These are phyloP conservation scores for Sceloporus tristichus DNA, from an alignment of 2,113 vertebrate genomes.

Conservation along the genomic window DNA sequence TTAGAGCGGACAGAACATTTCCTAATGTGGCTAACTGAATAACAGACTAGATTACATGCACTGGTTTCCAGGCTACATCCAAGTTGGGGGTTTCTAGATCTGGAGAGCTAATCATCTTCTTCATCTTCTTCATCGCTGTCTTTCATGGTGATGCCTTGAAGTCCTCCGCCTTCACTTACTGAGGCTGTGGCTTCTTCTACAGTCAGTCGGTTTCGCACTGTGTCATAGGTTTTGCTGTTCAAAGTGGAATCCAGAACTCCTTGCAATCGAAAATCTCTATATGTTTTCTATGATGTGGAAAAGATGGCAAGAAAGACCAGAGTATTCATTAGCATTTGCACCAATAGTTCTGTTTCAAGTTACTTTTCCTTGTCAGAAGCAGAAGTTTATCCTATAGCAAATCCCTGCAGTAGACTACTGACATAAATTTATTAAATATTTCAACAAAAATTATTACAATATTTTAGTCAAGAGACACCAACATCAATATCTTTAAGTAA, in stretches of 20 bases:
- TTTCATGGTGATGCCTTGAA: conserved; percentile 98
- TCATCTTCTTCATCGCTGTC: conserved; percentile 99
- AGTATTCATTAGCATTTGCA: conserved; percentile 9
- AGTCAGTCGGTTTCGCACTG: conserved; percentile 93
- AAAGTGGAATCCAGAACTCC: conserved; percentile 99
- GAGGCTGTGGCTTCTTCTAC: conserved; percentile 96
- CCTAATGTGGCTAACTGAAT: conserved; percentile 96
- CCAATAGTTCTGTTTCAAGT: rapidly evolving
- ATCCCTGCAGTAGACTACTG: too few relatives aligned
- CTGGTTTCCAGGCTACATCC: conserved; percentile 90
- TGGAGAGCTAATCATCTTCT: conserved; percentile 84
- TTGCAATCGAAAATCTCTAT: conserved; percentile 98
- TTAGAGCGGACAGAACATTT: conserved; percentile 93
- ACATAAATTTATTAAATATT: too few relatives aligned
- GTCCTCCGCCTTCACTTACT: conserved; percentile 93
- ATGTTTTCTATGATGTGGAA: conserved; percentile 88
- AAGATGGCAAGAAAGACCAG: neutral
- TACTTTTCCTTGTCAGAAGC: neutral
- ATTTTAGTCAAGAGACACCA: too few relatives aligned
- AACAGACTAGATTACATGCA: conserved; percentile 97
- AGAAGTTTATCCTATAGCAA: neutral
- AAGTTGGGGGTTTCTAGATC: conserved; percentile 68
- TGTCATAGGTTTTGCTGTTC: conserved; percentile 99
- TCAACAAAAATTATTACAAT: too few relatives aligned
- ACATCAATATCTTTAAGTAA: too few relatives aligned